A percentile compares a stretch with the other conserved stretches of the same genome.
Evolutionary conservation across 1,140 invertebrate genomes (phyloP).

Genomic region (Odontomachus brunneus): DNA sequence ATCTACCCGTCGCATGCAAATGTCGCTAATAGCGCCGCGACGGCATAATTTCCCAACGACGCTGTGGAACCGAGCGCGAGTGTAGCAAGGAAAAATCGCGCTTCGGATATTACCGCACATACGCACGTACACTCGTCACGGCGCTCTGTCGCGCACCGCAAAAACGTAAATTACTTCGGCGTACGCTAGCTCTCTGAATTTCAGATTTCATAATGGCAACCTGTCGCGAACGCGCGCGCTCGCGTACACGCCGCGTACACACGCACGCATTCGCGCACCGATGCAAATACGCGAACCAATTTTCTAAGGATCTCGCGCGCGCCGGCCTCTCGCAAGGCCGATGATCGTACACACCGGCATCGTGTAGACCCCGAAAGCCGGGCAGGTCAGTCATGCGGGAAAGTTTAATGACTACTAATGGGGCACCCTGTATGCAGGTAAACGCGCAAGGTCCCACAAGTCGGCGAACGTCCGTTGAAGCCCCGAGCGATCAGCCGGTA

Average conservation of each 20-base stretch:
- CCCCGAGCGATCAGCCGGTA: conserved; percentile 39
- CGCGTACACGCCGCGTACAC: too few relatives aligned
- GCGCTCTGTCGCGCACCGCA: not conserved
- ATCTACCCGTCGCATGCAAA: conserved; percentile 34
- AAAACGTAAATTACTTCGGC: conserved; percentile 24
- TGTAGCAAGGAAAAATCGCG: conserved; percentile 15
- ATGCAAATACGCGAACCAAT: conserved; percentile 36
- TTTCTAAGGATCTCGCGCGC: conserved; percentile 29
- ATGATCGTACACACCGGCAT: not conserved
- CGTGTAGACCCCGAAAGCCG: conserved; percentile 30
- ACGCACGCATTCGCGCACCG: not conserved
- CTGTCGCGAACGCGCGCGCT: conserved; percentile 19
- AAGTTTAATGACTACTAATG: conserved; percentile 63
- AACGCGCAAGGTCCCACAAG: conserved; percentile 57
- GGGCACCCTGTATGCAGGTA: conserved; percentile 71
- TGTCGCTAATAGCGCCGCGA: not conserved
- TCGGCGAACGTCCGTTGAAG: conserved; percentile 65
- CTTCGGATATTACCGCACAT: not conserved
- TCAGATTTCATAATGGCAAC: conserved; percentile 47
- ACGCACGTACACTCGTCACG: not conserved
- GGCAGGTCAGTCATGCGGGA: conserved; percentile 46
- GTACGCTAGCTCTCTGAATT: conserved; percentile 3
- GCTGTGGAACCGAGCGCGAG: not conserved
- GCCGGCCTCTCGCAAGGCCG: conserved; percentile 9
- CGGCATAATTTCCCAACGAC: conserved; percentile 13